Conservation (phyloP, 1,140 invertebrate species). For the Papilio polyxenes region DNA sequence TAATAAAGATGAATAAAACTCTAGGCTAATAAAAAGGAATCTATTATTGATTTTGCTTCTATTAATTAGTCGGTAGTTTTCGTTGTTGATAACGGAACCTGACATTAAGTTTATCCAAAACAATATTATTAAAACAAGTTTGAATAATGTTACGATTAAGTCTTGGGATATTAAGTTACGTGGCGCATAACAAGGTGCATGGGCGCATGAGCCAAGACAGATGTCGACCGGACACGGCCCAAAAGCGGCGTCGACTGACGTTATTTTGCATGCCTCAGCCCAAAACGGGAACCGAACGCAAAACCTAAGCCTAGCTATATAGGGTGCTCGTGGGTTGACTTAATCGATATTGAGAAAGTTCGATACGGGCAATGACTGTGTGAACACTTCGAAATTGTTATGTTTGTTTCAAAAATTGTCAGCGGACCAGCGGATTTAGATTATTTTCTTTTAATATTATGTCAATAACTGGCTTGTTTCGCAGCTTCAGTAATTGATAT, state of each 20-base stretch:
- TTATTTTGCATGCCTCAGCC: slow-evolving; percentile 28
- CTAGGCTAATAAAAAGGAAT: background rate
- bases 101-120: slow-evolving; percentile 23
- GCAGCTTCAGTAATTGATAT: background rate
- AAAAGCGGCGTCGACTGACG: slow-evolving; percentile 9
- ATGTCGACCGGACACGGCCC: slow-evolving; percentile 24
- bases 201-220: slow-evolving; percentile 17
- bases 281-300: slow-evolving; percentile 5
- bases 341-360: slow-evolving; percentile 26
- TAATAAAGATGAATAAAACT: background rate
- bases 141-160: slow-evolving; percentile 32
- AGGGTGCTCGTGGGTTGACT: background rate
- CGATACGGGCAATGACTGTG: background rate
- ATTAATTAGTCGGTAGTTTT: background rate
- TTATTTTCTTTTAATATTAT: no score
- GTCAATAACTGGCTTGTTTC: no score
- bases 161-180: slow-evolving; percentile 16
- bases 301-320: slow-evolving; percentile 11
- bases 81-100: background rate
- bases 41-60: background rate
- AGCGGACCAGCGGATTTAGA: no score
- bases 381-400: background rate
- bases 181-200: background rate
- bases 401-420: background rate
- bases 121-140: slow-evolving; percentile 31